A percentile compares a stretch with the other conserved stretches of the same genome.
These are phyloP conservation scores for Rachycentron canadum DNA, from an alignment of 2,797 vertebrate genomes.

Conservation along the genomic window DNA sequence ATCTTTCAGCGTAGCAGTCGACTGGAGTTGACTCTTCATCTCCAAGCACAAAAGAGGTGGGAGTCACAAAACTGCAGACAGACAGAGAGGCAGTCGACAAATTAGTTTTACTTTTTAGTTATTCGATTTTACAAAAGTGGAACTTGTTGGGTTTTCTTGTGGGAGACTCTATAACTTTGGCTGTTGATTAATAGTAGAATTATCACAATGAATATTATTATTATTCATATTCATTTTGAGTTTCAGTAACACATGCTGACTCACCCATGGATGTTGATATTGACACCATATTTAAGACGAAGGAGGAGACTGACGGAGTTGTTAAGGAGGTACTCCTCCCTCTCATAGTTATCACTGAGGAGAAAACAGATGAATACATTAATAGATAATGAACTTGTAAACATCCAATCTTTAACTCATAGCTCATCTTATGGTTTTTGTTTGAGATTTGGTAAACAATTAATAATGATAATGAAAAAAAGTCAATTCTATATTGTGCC, in stretches of 20 bases:
- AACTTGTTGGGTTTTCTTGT: too few species aligned
- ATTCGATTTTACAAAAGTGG: too few species aligned
- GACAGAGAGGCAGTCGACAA: background rate
- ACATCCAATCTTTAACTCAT: background rate
- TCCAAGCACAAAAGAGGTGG: conserved; percentile 90
- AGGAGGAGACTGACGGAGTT: conserved; percentile 84
- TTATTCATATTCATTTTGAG: too few species aligned
- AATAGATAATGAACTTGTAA: background rate
- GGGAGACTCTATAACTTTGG: too few species aligned
- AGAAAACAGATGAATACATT: conserved; percentile 8
- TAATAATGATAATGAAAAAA: background rate
- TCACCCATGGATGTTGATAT: conserved; percentile 91
- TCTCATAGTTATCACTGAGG: conserved; percentile 90
- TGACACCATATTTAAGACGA: conserved; percentile 90
- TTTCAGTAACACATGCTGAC: background rate
- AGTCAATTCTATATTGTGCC: background rate
- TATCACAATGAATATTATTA: background rate
- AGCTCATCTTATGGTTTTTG: background rate
- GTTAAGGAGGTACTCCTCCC: conserved; percentile 77
- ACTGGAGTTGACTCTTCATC: conserved; percentile 79
- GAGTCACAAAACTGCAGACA: conserved; percentile 85
- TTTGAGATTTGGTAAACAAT: background rate
- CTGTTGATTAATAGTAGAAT: too few species aligned
- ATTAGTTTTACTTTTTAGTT: too few species aligned
- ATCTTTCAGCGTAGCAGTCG: conserved; percentile 88